Conservation (phyloP, 2,888 invertebrate genomes). For the Drosophila tanythrix region DNA sequence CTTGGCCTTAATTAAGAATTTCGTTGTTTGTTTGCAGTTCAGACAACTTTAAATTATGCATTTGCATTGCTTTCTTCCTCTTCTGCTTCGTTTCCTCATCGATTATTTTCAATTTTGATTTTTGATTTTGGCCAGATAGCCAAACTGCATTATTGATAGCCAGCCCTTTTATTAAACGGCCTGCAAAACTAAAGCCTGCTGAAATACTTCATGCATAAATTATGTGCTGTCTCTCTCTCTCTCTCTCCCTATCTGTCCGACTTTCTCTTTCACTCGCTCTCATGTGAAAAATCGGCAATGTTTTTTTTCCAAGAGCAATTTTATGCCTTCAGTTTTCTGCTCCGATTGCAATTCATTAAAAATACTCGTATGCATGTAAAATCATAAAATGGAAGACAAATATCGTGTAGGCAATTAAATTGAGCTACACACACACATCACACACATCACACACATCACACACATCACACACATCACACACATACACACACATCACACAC, state of each 20-base stretch:
- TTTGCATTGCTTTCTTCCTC: constrained; percentile 14
- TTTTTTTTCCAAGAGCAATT: constrained; percentile 24
- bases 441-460: constrained; percentile 1
- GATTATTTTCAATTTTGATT: constrained; percentile 33
- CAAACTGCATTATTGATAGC: constrained; percentile 66
- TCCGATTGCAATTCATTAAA: constrained; percentile 52
- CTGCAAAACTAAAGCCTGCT: constrained; percentile 33
- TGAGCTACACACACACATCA: constrained; percentile 32
- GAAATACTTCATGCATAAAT: constrained; percentile 65
- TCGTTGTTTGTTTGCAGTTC: not conserved
- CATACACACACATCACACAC: constrained; percentile 2
- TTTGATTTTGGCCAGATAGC: constrained; percentile 17
- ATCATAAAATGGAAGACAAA: constrained; percentile 62
- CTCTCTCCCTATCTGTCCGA: not conserved
- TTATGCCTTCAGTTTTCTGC: constrained; percentile 5
- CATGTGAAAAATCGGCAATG: constrained; percentile 29
- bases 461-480: constrained; percentile 7
- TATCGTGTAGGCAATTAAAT: constrained; percentile 63
- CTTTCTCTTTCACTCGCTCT: not conserved
- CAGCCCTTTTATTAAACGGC: constrained; percentile 23
- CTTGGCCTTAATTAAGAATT: not conserved
- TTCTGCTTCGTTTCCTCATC: constrained; percentile 1
- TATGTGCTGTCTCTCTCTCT: constrained; percentile 30
- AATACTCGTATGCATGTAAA: constrained; percentile 47
- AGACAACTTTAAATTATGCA: constrained; percentile 32